Evolutionary conservation across 2,113 vertebrate species (phyloP), one percentile per base, ranked within the genome.

Genomic region (Tychaedon coryphoeus): DNA sequence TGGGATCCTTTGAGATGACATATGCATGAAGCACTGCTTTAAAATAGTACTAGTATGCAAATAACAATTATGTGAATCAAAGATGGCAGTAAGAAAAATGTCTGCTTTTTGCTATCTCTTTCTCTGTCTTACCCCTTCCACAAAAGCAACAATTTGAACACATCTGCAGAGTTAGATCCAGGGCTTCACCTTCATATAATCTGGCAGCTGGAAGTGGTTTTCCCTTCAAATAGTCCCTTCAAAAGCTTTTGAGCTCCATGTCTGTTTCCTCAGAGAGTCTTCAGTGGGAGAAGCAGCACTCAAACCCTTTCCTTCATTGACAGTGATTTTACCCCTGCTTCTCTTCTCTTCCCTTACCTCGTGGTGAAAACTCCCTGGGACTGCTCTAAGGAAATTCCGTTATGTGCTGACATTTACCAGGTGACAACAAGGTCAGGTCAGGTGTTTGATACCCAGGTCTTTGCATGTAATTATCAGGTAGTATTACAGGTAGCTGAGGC

Each of bases 391-490:
- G 82, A 97, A 95, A 97, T 95, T 92, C 86, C 91, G 96, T 70
- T 97, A 89, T 9, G 12, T 95, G 95, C 97, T 98, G 97, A 97
- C 97, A 97, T 97, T 97, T 97, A 95, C 93, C 95, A 96, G 97
- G 96, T 97, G 92, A 95, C 96, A 95, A 93, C 76, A 97, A 98
- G 95, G 96, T 96, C 45, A 5, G 90, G 95, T 93, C 91, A 83
- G 96, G 91, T 96, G 96, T 96, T 95, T 90, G 89, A 96, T 91
- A 97, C 78, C 79, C 83, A 88, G 92, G 83, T 96, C 94, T 96
- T 95, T 94, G 97, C 96, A 96, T 96, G 94, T 97, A 97, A 97
- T 97, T 97, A 97, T 97, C 93, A 95, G 97, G 96, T 96, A 97
- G 75, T 93, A 93, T 97, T 97, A 97, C 97, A 48, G 95, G 97